Conservation (phyloP, 2,797 vertebrate genomes). For the Spheniscus humboldti region DNA sequence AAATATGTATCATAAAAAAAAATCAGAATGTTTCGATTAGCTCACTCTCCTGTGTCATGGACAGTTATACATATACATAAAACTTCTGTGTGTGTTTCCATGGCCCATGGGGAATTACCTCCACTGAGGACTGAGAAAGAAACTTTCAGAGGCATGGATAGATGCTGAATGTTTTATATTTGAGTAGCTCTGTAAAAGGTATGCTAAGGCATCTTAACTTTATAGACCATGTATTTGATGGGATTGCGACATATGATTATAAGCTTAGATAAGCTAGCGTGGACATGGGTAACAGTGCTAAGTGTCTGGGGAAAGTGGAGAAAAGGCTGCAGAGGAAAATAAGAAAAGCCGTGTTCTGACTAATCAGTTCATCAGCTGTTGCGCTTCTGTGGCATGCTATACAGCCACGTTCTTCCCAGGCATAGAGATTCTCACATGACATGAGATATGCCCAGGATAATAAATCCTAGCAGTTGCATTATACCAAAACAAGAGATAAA, state of each 20-base stretch:
- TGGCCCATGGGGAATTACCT: neutral
- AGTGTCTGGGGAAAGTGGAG: neutral
- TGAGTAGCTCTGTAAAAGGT: neutral
- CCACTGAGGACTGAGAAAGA: neutral
- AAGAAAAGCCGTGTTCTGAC: neutral
- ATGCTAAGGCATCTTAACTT: neutral
- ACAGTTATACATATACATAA: neutral
- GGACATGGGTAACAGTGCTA: neutral
- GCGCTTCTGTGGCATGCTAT: neutral
- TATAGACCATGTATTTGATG: neutral
- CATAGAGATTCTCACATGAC: neutral
- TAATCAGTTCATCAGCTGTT: neutral
- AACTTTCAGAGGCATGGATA: neutral
- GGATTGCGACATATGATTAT: neutral
- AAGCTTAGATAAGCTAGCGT: neutral
- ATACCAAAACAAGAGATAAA: neutral
- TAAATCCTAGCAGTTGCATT: neutral
- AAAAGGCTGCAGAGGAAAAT: neutral
- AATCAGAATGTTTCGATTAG: neutral
- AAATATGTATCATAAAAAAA: neutral
- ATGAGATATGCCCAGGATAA: neutral
- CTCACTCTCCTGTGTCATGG: neutral
- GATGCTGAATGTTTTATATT: neutral
- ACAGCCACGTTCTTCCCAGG: neutral
- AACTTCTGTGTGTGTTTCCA: neutral